Base-by-base conservation (phyloP, 1,140 invertebrate genomes). In the Penaeus chinensis region DNA sequence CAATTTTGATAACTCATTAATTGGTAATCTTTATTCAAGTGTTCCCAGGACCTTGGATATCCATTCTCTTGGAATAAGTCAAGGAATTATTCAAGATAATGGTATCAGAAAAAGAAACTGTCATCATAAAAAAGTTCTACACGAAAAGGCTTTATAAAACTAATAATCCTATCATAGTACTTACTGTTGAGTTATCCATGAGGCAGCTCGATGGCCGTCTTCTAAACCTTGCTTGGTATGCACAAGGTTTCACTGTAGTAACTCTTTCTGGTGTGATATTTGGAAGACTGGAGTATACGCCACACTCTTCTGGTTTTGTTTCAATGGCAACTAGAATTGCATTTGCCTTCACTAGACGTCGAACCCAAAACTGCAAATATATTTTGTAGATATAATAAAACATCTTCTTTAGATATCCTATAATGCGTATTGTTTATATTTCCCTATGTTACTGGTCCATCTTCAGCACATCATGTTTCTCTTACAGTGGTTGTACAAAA, bases 311-410 rank as follows among this genome's bases (percentile, higher is more conserved):
- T 54, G 22, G n/a, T 20, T 27, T 66, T 63, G 79, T 85, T 63
- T 85, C 84, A 66, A 85, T 80, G 24, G 84, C 84, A 69, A 85
- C 71, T 77, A 85, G 47, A 18, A 85, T 37, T 54, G 84, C 84
- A 66, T 85, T 85, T 61, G 77, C 79, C 37, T 78, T 42, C 2
- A 63, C 71, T 63, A 85, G 37, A 63, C 84, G 76, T 16, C 66
- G 54, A 32, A 63, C 84, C 77, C 84, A 79, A 47, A 85, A 85
- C 63, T 78, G 77, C 8, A 74, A 54, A 74, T 60, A 42, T 20
- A 74, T 22, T 32, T 22, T 47, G 8, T 22, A 11, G 24, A 24
- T 22, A 71, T 71, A 8, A 66, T 16, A 5, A 16, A 19, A 54
- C 2, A 24, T 22, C 7, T 0, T 71, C 0, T 37, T 3, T n/a